Percentiles rank a stretch among this genome's conserved stretches.
phyloP scores from a whole-genome alignment of 2,888 invertebrate species.

The Microctonus aethiopoides region DNA sequence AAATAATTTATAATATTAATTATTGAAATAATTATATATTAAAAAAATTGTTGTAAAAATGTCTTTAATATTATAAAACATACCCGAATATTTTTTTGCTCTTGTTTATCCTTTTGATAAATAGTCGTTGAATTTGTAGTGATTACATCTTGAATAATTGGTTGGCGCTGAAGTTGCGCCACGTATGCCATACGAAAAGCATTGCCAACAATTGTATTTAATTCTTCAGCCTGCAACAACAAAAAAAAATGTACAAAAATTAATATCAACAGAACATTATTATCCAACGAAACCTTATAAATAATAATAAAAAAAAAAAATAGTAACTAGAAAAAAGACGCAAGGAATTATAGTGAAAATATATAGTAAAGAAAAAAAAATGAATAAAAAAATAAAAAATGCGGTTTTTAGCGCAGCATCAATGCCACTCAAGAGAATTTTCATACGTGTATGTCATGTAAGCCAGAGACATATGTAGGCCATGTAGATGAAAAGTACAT shows the following conservation, averaged over 20 bases:
- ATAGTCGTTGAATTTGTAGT: constrained; percentile 68
- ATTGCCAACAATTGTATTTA: constrained; percentile 88
- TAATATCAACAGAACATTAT: neutral
- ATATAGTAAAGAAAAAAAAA: neutral
- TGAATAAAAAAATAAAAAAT: neutral
- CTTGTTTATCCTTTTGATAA: constrained; percentile 62
- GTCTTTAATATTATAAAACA: constrained; percentile 29
- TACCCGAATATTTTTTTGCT: constrained; percentile 62
- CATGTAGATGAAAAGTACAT: constrained; percentile 21
- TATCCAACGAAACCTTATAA: neutral
- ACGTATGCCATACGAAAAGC: constrained; percentile 94
- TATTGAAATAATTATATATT: no score
- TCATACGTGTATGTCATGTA: neutral
- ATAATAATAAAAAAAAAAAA: neutral
- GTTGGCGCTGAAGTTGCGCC: constrained; percentile 80
- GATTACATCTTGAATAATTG: constrained; percentile 77
- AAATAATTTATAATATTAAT: no score
- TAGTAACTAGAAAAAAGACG: no score
- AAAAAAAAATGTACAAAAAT: constrained; percentile 14
- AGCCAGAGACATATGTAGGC: constrained; percentile 22
- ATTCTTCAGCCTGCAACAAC: constrained; percentile 80
- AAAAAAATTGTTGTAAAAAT: no score
- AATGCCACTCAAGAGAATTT: constrained; percentile 31
- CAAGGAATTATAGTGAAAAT: no score
- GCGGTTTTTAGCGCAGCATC: constrained; percentile 21